These are phyloP conservation scores for Tinea pellionella DNA, from an alignment of 2,888 invertebrate species.

Conservation along the genomic window DNA sequence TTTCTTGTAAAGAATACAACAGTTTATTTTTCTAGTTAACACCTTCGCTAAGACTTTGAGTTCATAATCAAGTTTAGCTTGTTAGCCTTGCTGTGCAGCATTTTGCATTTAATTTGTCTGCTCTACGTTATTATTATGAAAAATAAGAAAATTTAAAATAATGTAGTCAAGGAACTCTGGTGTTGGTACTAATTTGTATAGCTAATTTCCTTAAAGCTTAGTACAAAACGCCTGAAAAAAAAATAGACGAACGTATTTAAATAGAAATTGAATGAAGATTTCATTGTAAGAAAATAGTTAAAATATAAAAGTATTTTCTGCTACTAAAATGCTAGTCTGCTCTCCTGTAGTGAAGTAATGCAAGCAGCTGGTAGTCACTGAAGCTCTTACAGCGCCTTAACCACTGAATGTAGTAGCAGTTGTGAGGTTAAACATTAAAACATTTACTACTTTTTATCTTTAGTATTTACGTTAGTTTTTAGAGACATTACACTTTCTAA, in stretches of 20 bases:
- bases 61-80: neutral
- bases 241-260: neutral
- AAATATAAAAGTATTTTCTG: neutral
- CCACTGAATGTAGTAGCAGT: conserved; percentile 16
- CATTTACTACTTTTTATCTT: neutral
- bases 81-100: neutral
- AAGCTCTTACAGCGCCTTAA: conserved; percentile 13
- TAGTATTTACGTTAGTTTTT: too few species aligned
- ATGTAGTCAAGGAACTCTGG: neutral
- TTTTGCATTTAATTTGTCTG: neutral
- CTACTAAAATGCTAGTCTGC: neutral
- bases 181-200: neutral
- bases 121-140: neutral
- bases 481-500: too few species aligned
- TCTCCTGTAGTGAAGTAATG: neutral
- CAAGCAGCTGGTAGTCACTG: neutral
- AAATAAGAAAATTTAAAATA: neutral
- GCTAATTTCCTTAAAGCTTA: too few species aligned
- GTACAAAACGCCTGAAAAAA: too few species aligned
- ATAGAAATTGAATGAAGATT: neutral
- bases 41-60: conserved; percentile 3
- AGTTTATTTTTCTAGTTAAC: neutral
- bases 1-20: neutral
- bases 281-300: neutral
- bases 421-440: conserved; percentile 17